Conservation (phyloP, 2,113 vertebrate species). For the Podocnemis expansa region DNA sequence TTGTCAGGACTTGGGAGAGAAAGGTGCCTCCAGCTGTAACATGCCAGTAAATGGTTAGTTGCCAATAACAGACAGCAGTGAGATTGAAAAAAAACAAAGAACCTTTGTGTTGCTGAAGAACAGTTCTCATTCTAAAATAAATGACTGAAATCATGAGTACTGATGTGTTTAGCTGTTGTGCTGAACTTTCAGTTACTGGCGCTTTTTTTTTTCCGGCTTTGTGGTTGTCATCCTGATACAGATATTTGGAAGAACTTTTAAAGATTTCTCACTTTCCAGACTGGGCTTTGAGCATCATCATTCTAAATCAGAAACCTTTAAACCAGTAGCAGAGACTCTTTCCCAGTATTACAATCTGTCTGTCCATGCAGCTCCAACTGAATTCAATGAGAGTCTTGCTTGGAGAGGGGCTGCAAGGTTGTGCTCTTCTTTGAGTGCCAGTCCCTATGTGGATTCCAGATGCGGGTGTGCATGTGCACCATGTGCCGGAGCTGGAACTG, state of each 20-base stretch:
- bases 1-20: background rate
- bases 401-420: background rate
- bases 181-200: background rate
- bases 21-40: background rate
- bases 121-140: background rate
- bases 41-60: conserved; percentile 46
- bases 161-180: background rate
- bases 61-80: background rate
- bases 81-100: background rate
- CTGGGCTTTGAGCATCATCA: background rate
- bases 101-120: background rate
- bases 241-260: background rate
- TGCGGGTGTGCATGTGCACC: too few relatives aligned
- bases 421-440: background rate
- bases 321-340: background rate
- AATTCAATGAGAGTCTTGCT: background rate
- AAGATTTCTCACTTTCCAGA: background rate
- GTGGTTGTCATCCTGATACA: background rate
- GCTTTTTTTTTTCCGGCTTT: background rate
- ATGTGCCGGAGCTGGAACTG: too few relatives aligned
- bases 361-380: background rate
- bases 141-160: background rate
- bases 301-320: background rate
- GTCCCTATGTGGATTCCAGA: too few relatives aligned
- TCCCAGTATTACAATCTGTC: background rate